Evolutionary conservation across 2,113 vertebrate genomes (phyloP), one percentile per base, ranked within the genome.

Genomic region (Empidonax alnorum): DNA sequence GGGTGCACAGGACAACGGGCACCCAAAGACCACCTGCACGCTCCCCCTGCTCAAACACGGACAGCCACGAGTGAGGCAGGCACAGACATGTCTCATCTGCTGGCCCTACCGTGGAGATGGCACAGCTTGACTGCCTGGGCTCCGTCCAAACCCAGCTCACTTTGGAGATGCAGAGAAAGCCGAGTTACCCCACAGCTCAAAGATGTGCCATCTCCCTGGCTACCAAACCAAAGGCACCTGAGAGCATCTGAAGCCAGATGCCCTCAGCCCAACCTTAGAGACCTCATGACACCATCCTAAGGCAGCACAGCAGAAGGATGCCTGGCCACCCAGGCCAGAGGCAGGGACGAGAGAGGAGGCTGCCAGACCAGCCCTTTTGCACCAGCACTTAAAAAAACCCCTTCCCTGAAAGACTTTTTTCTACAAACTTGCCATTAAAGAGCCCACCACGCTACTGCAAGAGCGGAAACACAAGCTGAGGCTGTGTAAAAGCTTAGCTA

Each of bases 301-400:
- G 37, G 46, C 71, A 87, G 86, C 58, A 76, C 30, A 91, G 86
- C 53, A 66, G 63, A 80, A 85, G 46, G 42, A 67, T 0, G 0
- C 7, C 0, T 55, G 41, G 41, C 80, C 30, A 69, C 28, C 22
- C 53, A 66, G 59, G 39, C 41, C 37, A 63, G 66, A 73, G 56
- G 74, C 84, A 58, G 33, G 56, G 81, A 93, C 31, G 71, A 89
- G 53, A 69, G 46, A 84, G 16, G 19, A 90, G 41, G 90, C 90
- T 93, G 62, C 83, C 67, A 71, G 46, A 92, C 47, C 18, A 3
- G 30, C 65, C 73, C 21, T 90, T 96, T 92, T 93, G 93, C 94
- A 96, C 92, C 76, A 90, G 88, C 92, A 96, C 90, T 94, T 94
- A 61, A 50, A 30, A 61, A 68, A 92, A 55, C 2, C 25, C 24